A percentile compares a stretch with the other conserved stretches of the same genome.
phyloP scores from a whole-genome alignment of 1,140 invertebrate genomes.

The Anoplophora glabripennis region DNA sequence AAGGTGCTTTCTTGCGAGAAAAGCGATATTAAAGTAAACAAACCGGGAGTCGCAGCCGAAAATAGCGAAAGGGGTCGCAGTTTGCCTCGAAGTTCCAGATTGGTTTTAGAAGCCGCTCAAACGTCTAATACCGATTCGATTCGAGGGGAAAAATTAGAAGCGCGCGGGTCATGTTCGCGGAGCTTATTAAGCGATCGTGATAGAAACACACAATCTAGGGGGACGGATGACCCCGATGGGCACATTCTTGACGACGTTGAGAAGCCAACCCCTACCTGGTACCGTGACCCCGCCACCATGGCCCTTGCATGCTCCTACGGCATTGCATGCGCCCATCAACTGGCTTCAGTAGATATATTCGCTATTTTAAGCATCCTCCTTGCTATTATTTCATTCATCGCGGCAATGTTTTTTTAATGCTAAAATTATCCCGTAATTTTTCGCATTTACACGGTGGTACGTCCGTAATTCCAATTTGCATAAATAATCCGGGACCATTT shows the following conservation, averaged over 20 bases:
- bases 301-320: constrained; percentile 64
- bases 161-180: background rate
- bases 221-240: background rate
- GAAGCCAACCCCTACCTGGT: constrained; percentile 49
- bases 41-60: background rate
- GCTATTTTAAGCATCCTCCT: constrained; percentile 65
- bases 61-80: background rate
- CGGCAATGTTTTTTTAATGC: constrained; percentile 52
- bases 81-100: constrained; percentile 15
- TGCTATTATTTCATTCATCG: constrained; percentile 65
- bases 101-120: background rate
- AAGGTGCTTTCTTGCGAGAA: constrained; percentile 10
- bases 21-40: too few relatives aligned
- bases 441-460: too few relatives aligned
- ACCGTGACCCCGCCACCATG: constrained; percentile 55
- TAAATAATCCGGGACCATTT: too few relatives aligned
- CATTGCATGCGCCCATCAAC: constrained; percentile 61
- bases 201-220: background rate
- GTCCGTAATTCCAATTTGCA: too few relatives aligned
- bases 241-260: constrained; percentile 21
- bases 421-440: background rate
- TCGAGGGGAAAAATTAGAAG: too few relatives aligned
- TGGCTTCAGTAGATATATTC: constrained; percentile 63
- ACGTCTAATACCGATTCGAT: background rate
- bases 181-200: background rate